Evolutionary conservation across 2,797 vertebrate genomes (phyloP).

Genomic region (Melanotaenia maccullochi): DNA sequence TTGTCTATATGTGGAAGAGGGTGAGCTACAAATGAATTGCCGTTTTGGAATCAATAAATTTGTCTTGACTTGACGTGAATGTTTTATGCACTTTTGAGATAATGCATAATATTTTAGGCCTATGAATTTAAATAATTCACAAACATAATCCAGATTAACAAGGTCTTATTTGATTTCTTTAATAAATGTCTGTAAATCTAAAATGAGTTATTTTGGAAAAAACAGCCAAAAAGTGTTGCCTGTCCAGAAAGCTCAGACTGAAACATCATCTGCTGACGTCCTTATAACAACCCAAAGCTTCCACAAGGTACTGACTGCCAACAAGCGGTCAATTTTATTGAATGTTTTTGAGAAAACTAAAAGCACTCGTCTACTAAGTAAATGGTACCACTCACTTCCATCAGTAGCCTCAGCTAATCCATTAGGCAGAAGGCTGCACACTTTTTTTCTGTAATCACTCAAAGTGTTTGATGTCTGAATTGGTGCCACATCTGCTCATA

Average conservation of each 20-base stretch:
- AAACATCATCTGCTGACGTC: slow-evolving; percentile 2
- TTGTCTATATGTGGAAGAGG: not conserved
- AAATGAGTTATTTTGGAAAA: not conserved
- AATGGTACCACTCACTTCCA: not conserved
- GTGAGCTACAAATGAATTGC: not conserved
- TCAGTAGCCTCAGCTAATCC: not conserved
- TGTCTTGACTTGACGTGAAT: not conserved
- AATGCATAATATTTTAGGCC: not conserved
- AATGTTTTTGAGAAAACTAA: not conserved
- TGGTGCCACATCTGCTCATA: not conserved
- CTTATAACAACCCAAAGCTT: slow-evolving; percentile 1
- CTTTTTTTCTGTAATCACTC: not conserved
- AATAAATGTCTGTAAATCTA: not conserved
- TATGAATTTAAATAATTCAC: slow-evolving; percentile 6
- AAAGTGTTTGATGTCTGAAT: not conserved
- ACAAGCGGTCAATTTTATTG: slow-evolving; percentile 14
- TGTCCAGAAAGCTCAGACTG: not conserved
- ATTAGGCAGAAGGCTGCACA: not conserved
- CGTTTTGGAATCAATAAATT: too few relatives aligned
- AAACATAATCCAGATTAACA: not conserved
- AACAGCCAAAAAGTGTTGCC: slow-evolving; percentile 2
- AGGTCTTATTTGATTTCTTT: not conserved
- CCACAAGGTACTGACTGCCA: not conserved
- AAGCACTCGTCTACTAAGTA: not conserved
- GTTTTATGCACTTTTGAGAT: not conserved